Evolutionary conservation across 2,888 invertebrate species (phyloP).

Genomic region (Steinernema hermaphroditum): DNA sequence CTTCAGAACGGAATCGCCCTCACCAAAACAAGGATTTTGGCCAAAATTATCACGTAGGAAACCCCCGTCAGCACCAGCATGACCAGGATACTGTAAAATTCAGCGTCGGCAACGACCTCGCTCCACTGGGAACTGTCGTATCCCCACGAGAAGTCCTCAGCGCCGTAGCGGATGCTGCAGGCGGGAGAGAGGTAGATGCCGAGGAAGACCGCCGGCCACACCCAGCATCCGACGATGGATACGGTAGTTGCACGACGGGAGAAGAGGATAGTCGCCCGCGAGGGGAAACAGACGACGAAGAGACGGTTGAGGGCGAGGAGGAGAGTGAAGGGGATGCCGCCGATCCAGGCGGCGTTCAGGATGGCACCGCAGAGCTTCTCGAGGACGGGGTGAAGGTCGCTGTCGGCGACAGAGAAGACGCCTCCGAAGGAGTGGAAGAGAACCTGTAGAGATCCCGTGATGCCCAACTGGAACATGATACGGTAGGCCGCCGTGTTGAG

Average conservation of each 20-base stretch:
- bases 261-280: not conserved
- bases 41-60: not conserved
- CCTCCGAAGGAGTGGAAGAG: conserved; percentile 15
- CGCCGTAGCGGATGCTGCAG: not conserved
- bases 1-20: not conserved
- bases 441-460: conserved; percentile 10
- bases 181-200: not conserved
- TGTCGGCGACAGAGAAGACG: not conserved
- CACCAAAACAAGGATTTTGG: conserved; percentile 2
- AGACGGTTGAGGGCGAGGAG: conserved; percentile 10
- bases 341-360: conserved; percentile 19
- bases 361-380: conserved; percentile 12
- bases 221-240: conserved; percentile 12
- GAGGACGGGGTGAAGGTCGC: not conserved
- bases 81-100: conserved; percentile 3
- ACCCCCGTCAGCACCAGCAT: conserved; percentile 8
- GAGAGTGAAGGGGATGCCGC: conserved; percentile 12
- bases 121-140: not conserved
- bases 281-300: conserved; percentile 1
- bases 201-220: not conserved
- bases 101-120: not conserved
- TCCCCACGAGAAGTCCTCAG: not conserved
- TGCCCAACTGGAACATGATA: conserved; percentile 24
- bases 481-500: not conserved
- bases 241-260: not conserved